phyloP scores from a whole-genome alignment of 2,888 invertebrate genomes.

The Pristionchus japonicus region DNA sequence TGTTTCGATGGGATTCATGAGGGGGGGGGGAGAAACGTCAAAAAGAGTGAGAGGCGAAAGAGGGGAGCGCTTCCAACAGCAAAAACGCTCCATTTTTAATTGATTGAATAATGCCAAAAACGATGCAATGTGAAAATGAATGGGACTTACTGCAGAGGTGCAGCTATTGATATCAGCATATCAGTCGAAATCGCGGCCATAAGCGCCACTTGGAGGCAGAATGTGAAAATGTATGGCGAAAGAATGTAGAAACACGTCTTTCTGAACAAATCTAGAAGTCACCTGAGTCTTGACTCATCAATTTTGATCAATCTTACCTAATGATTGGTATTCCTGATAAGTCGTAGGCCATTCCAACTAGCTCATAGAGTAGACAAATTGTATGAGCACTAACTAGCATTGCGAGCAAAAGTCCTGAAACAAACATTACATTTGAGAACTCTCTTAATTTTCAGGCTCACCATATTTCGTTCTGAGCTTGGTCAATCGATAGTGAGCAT shows the following conservation, averaged over 20 bases:
- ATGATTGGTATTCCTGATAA: neutral
- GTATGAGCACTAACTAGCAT: slow-evolving; percentile 10
- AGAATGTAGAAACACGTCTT: slow-evolving; percentile 11
- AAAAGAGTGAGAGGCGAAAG: no score
- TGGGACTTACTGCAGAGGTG: neutral
- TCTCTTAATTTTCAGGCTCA: neutral
- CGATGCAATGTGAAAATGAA: no score
- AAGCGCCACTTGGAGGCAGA: neutral
- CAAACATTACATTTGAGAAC: neutral
- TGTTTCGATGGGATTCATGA: no score
- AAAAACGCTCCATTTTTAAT: no score
- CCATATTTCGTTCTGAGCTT: slow-evolving; percentile 38
- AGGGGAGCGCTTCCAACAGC: no score
- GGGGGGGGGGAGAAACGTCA: no score
- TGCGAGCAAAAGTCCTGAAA: neutral
- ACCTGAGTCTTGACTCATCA: neutral
- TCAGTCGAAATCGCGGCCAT: slow-evolving; percentile 44
- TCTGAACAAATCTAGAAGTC: neutral
- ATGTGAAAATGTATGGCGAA: slow-evolving; percentile 23
- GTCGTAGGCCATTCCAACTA: slow-evolving; percentile 1
- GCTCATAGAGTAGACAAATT: slow-evolving; percentile 1
- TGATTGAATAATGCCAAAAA: no score
- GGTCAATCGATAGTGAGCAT: slow-evolving; percentile 12
- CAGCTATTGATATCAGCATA: slow-evolving; percentile 3
- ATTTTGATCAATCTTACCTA: neutral